A percentile compares a stretch with the other conserved stretches of the same genome.
These are phyloP conservation scores for Agonopterix arenella DNA, from an alignment of 2,888 invertebrate species.

Conservation along the genomic window DNA sequence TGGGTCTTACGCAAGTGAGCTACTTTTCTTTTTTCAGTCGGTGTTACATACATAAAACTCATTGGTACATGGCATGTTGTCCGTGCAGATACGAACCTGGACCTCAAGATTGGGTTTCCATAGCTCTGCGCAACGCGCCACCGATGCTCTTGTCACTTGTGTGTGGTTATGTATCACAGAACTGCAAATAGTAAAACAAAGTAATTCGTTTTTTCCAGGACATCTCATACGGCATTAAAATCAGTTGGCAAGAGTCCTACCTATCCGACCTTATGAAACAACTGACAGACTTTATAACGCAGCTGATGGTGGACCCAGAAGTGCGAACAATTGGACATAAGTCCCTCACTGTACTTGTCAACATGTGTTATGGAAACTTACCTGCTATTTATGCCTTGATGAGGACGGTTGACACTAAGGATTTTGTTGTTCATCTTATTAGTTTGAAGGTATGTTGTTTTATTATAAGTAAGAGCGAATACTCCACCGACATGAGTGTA, in stretches of 20 bases:
- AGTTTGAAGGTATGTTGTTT: constrained; percentile 70
- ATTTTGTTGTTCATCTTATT: constrained; percentile 79
- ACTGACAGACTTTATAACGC: constrained; percentile 80
- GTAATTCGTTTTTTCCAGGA: constrained; percentile 63
- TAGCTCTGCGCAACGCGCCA: too few relatives aligned
- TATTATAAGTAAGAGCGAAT: too few relatives aligned
- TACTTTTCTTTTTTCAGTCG: too few relatives aligned
- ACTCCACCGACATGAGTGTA: too few relatives aligned
- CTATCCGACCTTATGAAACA: constrained; percentile 80
- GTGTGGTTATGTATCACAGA: too few relatives aligned
- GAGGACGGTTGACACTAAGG: constrained; percentile 83
- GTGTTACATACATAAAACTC: too few relatives aligned
- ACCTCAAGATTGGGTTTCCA: too few relatives aligned
- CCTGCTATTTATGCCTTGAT: constrained; percentile 84
- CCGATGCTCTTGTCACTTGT: too few relatives aligned
- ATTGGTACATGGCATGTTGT: too few relatives aligned
- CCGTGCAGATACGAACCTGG: too few relatives aligned
- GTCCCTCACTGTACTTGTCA: constrained; percentile 83
- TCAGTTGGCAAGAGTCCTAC: constrained; percentile 89
- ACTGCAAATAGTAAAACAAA: too few relatives aligned
- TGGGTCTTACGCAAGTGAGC: too few relatives aligned
- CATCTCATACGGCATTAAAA: constrained; percentile 86
- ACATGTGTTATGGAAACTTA: constrained; percentile 87
- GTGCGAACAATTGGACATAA: constrained; percentile 63
- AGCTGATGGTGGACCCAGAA: constrained; percentile 61